phyloP scores from a whole-genome alignment of 2,888 invertebrate species.

The Oscheius sp. region DNA sequence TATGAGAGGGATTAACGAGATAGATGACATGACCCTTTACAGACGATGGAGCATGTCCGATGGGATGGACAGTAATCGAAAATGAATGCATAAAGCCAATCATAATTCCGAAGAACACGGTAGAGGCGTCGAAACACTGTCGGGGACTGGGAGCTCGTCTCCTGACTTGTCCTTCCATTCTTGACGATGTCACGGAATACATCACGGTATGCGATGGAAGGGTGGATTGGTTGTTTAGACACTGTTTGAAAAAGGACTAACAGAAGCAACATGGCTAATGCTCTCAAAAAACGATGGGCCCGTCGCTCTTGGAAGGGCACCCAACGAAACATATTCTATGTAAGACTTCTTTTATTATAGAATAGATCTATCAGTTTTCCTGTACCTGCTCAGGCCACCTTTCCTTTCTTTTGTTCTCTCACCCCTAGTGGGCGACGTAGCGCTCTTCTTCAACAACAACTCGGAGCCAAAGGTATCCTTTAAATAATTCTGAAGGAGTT shows the following conservation, averaged over 20 bases:
- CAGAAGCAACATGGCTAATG: conserved; percentile 18
- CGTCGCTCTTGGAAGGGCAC: conserved; percentile 35
- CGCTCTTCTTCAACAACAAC: conserved; percentile 52
- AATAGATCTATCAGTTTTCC: conserved; percentile 35
- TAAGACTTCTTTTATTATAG: conserved; percentile 3
- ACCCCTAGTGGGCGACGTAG: conserved; percentile 43
- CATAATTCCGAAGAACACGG: neutral
- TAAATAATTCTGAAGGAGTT: neutral
- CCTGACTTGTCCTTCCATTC: neutral
- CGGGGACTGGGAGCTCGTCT: neutral
- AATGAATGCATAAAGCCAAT: conserved; percentile 1
- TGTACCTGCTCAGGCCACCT: conserved; percentile 41
- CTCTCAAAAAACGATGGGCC: conserved; percentile 6
- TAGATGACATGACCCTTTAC: neutral
- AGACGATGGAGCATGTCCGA: conserved; percentile 16
- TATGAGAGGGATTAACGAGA: conserved; percentile 14
- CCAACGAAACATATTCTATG: conserved; percentile 39
- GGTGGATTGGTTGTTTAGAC: neutral
- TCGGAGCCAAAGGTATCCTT: conserved; percentile 41
- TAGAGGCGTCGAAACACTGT: neutral
- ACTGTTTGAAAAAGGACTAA: conserved; percentile 5
- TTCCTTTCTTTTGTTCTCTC: conserved; percentile 56
- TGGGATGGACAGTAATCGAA: conserved; percentile 9
- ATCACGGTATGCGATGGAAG: neutral
- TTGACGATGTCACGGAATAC: conserved; percentile 8